These are phyloP conservation scores for Lutraria rhynchaena DNA, from an alignment of 1,140 invertebrate genomes.

Conservation along the genomic window DNA sequence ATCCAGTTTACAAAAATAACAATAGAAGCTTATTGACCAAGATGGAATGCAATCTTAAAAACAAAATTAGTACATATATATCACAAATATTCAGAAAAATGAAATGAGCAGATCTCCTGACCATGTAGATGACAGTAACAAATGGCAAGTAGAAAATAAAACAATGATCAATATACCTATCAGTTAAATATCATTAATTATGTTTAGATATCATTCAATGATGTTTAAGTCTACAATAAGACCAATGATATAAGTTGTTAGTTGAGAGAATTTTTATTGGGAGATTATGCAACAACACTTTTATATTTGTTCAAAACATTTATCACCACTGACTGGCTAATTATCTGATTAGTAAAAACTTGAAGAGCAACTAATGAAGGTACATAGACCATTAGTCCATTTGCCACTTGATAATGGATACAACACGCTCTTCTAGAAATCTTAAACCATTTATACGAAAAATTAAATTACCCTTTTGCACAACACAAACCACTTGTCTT, in stretches of 20 bases:
- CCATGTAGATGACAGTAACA: conserved; percentile 19
- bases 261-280: no score
- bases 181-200: no score
- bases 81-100: conserved; percentile 30
- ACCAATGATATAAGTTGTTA: no score
- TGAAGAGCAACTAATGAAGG: no score
- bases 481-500: conserved; percentile 8
- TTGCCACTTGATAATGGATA: background rate
- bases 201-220: no score
- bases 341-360: no score
- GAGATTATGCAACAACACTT: no score
- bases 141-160: background rate
- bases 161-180: no score
- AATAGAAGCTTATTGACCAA: conserved; percentile 36
- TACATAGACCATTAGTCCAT: no score
- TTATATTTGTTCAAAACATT: no score
- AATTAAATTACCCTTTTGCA: conserved; percentile 21
- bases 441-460: conserved; percentile 11
- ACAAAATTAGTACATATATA: conserved; percentile 34
- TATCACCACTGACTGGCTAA: no score
- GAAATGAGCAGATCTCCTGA: conserved; percentile 17
- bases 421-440: background rate
- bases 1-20: conserved; percentile 31
- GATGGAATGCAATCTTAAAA: conserved; percentile 40
- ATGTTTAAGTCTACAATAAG: no score